Base-by-base conservation (phyloP, 1,140 invertebrate species). In the Sarcophaga peregrina region DNA sequence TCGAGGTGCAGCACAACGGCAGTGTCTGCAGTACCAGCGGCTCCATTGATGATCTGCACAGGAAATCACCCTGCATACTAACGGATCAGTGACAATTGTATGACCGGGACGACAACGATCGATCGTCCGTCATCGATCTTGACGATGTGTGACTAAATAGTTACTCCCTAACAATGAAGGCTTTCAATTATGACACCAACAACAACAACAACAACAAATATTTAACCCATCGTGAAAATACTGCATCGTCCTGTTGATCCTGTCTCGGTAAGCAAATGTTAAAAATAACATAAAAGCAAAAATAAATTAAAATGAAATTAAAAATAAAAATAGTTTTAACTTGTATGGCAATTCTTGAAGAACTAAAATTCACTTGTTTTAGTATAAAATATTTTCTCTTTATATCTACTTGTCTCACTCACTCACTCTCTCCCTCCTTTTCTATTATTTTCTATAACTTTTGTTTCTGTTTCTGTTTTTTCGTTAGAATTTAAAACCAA, bases 1-100 rank as follows among this genome's bases (percentile, higher is more conserved):
- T 98, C 46, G 96, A 98, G 90, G 94, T 95, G 74, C 95, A 95
- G 89, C 89, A 90, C 17, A 90, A 90, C 76, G 89, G 89, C 37
- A 83, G 73, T 20, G 76, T 75, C 45, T 20, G 47, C 11, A 82
- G 83, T 50, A 82, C 48, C 37, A 83, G 82, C n/a, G 82, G 82
- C 20, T 73, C 83, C 15, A 54, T 83, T 11, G 82, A 84, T 47
- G 82, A 84, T 54, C 20, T 83, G 54, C 83, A 82, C 13, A 76
- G 83, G 8, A 81, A 81, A 50, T 83, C 83, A 20, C 83, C 83
- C 25, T 15, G 46, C 2, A 62, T 78, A 20, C 76, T 58, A 7
- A 50, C 78, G 78, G 88, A 89, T 87, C 88, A 89, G 88, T 89
- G 88, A 89, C 88, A 89, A 89, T 88, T 89, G 86, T 87, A 87